Conservation (phyloP, 2,113 vertebrate species). For the Caranx melampygus region DNA sequence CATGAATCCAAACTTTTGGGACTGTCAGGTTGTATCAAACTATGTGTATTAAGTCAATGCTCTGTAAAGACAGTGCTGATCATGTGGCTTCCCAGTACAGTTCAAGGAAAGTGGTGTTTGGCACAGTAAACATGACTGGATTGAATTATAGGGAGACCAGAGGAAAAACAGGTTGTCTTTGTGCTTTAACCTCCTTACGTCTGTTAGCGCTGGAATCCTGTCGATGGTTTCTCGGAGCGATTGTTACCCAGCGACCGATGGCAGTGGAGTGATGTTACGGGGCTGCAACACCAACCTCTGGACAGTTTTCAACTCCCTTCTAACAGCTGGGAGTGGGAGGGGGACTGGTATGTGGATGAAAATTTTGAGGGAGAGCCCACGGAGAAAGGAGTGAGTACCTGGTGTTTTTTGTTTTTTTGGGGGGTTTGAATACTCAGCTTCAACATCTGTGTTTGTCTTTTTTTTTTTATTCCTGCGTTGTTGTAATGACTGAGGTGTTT, state of each 20-base stretch:
- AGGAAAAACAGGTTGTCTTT: neutral
- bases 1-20: neutral
- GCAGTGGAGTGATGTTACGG: slow-evolving; percentile 96
- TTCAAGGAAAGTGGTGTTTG: neutral
- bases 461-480: neutral
- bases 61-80: neutral
- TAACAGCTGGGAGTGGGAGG: slow-evolving; percentile 96
- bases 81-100: neutral
- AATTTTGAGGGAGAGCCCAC: slow-evolving; percentile 97
- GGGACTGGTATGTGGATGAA: slow-evolving; percentile 96
- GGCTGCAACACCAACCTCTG: slow-evolving; percentile 90
- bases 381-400: slow-evolving; percentile 91
- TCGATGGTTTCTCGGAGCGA: slow-evolving; percentile 94
- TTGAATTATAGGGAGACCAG: too few species aligned
- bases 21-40: neutral
- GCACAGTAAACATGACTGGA: neutral
- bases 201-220: slow-evolving; percentile 95
- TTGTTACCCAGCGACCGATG: slow-evolving; percentile 97
- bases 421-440: neutral
- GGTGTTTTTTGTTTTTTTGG: neutral
- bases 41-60: neutral
- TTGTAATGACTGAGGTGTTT: slow-evolving; percentile 7
- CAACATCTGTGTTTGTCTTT: neutral
- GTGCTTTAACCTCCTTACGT: neutral
- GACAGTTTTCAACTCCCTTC: slow-evolving; percentile 90